phyloP scores from a whole-genome alignment of 2,888 invertebrate genomes.

The Diarsia brunnea region DNA sequence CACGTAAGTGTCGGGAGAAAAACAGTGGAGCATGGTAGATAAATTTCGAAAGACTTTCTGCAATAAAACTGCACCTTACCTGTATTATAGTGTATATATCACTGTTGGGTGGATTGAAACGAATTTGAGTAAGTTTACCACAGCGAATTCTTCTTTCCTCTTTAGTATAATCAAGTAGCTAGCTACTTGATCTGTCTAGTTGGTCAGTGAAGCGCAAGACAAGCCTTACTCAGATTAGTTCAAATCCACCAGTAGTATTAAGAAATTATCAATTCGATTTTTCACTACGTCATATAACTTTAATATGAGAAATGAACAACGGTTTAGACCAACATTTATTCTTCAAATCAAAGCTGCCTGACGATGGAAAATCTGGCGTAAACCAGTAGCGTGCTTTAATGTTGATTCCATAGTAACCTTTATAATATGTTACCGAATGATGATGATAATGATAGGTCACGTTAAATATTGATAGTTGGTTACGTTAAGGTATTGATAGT shows the following conservation, averaged over 20 bases:
- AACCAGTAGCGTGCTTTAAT: slow-evolving; percentile 37
- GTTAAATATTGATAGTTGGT: slow-evolving; percentile 45
- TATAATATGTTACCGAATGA: slow-evolving; percentile 44
- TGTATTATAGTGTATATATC: slow-evolving; percentile 42
- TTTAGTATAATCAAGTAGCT: too few relatives aligned
- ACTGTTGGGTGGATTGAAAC: background rate
- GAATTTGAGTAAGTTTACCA: background rate
- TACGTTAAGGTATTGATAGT: slow-evolving; percentile 54
- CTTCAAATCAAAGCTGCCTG: background rate
- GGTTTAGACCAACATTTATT: slow-evolving; percentile 1
- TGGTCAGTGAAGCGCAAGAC: background rate
- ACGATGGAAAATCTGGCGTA: slow-evolving; percentile 20
- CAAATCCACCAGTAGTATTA: slow-evolving; percentile 8
- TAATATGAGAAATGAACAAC: background rate
- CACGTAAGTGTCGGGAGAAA: slow-evolving; percentile 27
- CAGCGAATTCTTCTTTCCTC: background rate
- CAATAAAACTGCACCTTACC: slow-evolving; percentile 17
- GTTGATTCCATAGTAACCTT: slow-evolving; percentile 37
- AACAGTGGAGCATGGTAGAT: slow-evolving; percentile 29
- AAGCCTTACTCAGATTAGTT: background rate
- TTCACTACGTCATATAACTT: slow-evolving; percentile 3
- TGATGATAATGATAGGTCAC: slow-evolving; percentile 13
- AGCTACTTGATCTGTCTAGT: too few relatives aligned
- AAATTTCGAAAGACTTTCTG: slow-evolving; percentile 25
- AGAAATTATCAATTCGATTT: slow-evolving; percentile 13